Base-by-base conservation (phyloP, 2,113 vertebrate species). In the Ammodytes dubius region DNA sequence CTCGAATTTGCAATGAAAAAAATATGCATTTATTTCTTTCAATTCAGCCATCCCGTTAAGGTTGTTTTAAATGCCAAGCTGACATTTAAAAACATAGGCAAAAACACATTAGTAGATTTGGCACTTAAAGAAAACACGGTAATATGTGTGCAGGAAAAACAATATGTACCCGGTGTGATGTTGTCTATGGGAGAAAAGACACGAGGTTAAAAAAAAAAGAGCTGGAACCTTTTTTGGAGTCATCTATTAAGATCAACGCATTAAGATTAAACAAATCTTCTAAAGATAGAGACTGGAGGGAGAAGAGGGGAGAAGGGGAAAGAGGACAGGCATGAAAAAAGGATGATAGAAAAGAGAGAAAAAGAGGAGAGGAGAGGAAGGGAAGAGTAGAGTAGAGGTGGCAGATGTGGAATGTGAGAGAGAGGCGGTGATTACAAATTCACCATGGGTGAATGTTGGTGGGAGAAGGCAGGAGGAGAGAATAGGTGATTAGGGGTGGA, bases 351-450 rank as follows among this genome's bases (percentile, higher is more conserved):
- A 72, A 82, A 63, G n/a, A 35, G 9, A 58, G 10, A 68, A 13
- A 59, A 45, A 69, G 52, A 35, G 12, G 54, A 39, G 49, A 72
- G 43, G 27, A 27, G 74, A 77, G 82, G 61, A 52, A 64, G 14
- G 47, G n/a, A 50, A 45, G 53, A 72, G 12, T 52, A 68, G 65
- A 67, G 56, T 27, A 27, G 27, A 27, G 46, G 17, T 52, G 72
- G 65, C 71, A 77, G 70, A 79, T 79, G 76, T 37, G 70, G 57
- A 19, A 80, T 71, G 70, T 74, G 74, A 83, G 65, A 81, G 65
- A 81, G 66, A 80, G 76, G 58, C 52, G 60, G 77, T 63, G 64
- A 86, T 88, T 79, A 77, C 70, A 89, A 73, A 91, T 83, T 82
- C 79, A 58, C 43, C 50, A 68, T 68, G 70, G 61, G 66, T 59